These are phyloP conservation scores for Apamea monoglypha DNA, from an alignment of 2,888 invertebrate genomes.

Conservation along the genomic window DNA sequence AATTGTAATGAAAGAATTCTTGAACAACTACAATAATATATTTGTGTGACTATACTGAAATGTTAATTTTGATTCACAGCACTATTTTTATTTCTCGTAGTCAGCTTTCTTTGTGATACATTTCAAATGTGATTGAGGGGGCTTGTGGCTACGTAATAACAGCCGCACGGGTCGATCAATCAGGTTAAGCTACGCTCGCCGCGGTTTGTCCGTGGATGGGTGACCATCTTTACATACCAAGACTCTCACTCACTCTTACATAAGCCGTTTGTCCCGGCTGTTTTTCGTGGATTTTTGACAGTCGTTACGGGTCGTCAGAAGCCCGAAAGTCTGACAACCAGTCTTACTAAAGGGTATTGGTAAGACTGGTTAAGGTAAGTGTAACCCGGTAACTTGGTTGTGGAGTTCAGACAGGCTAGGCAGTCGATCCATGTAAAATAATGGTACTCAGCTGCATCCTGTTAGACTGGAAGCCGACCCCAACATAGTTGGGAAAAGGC, in stretches of 20 bases:
- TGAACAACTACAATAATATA: constrained; percentile 3
- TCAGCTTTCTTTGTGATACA: constrained; percentile 25
- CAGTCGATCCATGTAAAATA: not conserved
- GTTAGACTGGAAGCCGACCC: not conserved
- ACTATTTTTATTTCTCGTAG: constrained; percentile 11
- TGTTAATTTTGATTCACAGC: constrained; percentile 27
- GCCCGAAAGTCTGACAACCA: not conserved
- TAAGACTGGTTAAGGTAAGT: no score
- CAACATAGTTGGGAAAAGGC: not conserved
- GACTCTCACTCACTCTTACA: not conserved
- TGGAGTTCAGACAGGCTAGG: not conserved
- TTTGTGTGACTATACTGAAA: not conserved
- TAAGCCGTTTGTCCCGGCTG: not conserved
- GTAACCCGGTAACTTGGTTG: not conserved
- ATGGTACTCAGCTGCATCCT: not conserved
- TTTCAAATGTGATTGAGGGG: not conserved
- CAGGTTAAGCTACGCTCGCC: not conserved
- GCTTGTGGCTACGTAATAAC: not conserved
- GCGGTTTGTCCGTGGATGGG: not conserved
- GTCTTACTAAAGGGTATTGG: not conserved
- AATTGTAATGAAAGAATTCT: constrained; percentile 12
- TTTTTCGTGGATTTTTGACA: not conserved
- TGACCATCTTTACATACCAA: not conserved
- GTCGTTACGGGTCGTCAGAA: not conserved
- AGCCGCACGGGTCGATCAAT: not conserved